Base-by-base conservation (phyloP, 2,888 invertebrate genomes). In the Trilocha varians region DNA sequence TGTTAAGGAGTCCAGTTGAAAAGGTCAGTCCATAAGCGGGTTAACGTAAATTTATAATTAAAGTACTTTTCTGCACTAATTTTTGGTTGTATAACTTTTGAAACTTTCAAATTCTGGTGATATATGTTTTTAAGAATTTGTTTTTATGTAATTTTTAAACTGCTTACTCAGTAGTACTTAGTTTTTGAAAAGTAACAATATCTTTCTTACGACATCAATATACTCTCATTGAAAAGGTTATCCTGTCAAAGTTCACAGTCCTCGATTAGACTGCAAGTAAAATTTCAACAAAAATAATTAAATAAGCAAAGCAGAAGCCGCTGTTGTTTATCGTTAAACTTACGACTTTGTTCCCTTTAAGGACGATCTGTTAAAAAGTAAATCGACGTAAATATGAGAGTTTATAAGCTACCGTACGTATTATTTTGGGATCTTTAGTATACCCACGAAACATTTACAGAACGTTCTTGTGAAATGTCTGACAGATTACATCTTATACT, bases 381-480 rank as follows among this genome's bases (percentile, higher is more conserved):
- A 64, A 55, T 65, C 57, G 57, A 51, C 64, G 68, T 82, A 78
- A 80, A 79, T 62, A 65, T 61, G 53, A 55, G 59, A 67, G 63
- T 80, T 83, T 80, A 82, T 65, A 63, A 62, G 57, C 62, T 50
- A 54, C 44, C 55, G 42, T 50, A 57, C 62, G 65, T 62, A 77
- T 82, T 70, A 78, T 75, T 76, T 79, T 63, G 62, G 70, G 54
- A 63, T 60, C n/a, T 80, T 83, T 76, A 82, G 61, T 74, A 65
- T 59, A 49, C 57, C 78, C 73, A 73, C 65, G 78, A 76, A 77
- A 78, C 62, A 62, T 55, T 57, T 55, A 45, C 52, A 50, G 53
- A 45, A 54, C 60, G 58, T 56, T 63, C 53, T 78, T 79, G 64
- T 69, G 70, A 37, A 47, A 47, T 41, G 40, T 34, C 53, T 67